A percentile compares a stretch with the other conserved stretches of the same genome.
Conservation (phyloP, 2,888 invertebrate genomes). For the Philhelius pedissequus region DNA sequence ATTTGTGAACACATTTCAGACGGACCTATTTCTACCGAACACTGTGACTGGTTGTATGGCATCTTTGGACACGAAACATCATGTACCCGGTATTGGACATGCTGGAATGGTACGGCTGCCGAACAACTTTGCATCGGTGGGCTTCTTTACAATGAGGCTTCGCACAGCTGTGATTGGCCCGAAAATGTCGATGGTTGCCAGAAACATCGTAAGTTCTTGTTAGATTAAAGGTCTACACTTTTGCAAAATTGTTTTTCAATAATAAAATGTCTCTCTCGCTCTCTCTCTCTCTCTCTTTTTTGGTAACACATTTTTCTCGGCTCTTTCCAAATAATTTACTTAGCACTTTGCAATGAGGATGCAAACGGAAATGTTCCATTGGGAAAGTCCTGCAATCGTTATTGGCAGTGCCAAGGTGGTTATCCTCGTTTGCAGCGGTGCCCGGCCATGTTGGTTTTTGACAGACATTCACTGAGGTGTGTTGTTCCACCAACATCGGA, state of each 20-base stretch:
- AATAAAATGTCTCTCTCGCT: neutral
- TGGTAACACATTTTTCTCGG: neutral
- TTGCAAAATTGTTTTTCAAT: conserved; percentile 22
- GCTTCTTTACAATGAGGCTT: conserved; percentile 92
- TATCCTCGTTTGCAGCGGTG: conserved; percentile 94
- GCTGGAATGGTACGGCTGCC: conserved; percentile 96
- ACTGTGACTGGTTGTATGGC: conserved; percentile 95
- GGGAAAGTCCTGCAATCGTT: conserved; percentile 94
- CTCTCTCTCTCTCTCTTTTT: neutral
- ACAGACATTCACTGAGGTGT: conserved; percentile 88
- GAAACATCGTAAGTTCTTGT: conserved; percentile 89
- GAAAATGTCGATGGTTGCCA: conserved; percentile 96
- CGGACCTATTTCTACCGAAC: conserved; percentile 89
- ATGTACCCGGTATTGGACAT: conserved; percentile 95
- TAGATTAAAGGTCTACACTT: conserved; percentile 32
- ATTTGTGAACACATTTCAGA: conserved; percentile 80
- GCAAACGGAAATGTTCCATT: conserved; percentile 94
- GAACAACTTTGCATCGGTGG: conserved; percentile 96
- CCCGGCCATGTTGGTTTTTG: conserved; percentile 94
- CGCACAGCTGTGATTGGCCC: conserved; percentile 96
- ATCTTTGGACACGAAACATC: conserved; percentile 96
- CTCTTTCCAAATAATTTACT: conserved; percentile 43
- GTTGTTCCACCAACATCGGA: conserved; percentile 94
- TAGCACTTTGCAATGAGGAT: conserved; percentile 94
- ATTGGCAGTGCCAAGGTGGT: conserved; percentile 96